Evolutionary conservation across 2,113 vertebrate species (phyloP), one percentile per base, ranked within the genome.

Genomic region (Spea bombifrons): DNA sequence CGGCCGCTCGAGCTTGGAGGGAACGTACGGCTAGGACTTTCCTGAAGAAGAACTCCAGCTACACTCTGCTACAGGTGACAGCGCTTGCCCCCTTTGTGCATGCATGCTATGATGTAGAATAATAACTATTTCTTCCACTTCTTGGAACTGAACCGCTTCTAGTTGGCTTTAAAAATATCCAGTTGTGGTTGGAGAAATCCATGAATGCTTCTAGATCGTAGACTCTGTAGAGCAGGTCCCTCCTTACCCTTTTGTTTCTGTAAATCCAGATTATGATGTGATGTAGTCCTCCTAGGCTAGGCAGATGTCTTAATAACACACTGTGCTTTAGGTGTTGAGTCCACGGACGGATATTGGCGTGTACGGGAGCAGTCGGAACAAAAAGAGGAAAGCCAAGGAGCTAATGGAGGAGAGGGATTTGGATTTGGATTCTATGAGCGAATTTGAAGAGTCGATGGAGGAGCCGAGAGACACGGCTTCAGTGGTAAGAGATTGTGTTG

Each of bases 1-100:
- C 94, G 1, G 92, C 97, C 0, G 97, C 97, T 0, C 90, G 96
- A 3, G 94, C 96, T 6, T 99, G 97, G 97, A 94, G 97, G 79
- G 97, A 99, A 82, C 92, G 97, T 74, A 99, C 97, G 0, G 97
- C 89, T 0, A 91, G 97, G 80, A 99, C 96, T 61, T 99, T 99
- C 83, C 92, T 99, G n/a, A 99, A 99, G 88, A 99, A 99, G 88
- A 99, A 99, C 88, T 99, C 96, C 3, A 98, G 94, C 43, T 96
- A 98, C 83, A 97, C 91, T 0, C 85, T 99, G 59, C 91, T 98
- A 0, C 97, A 99, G 96, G 97, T 98, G 75, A 88, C 9, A 30
- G 12, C 16, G 7, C 57, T 2, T 0, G 2, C 30, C 30, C 30
- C 30, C 30, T 30, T 30, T 30, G 30, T 1, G 30, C 30, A 30